phyloP scores from a whole-genome alignment of 37 sponge, comb jelly and placozoan genomes.

The Tethya wilhelma region DNA sequence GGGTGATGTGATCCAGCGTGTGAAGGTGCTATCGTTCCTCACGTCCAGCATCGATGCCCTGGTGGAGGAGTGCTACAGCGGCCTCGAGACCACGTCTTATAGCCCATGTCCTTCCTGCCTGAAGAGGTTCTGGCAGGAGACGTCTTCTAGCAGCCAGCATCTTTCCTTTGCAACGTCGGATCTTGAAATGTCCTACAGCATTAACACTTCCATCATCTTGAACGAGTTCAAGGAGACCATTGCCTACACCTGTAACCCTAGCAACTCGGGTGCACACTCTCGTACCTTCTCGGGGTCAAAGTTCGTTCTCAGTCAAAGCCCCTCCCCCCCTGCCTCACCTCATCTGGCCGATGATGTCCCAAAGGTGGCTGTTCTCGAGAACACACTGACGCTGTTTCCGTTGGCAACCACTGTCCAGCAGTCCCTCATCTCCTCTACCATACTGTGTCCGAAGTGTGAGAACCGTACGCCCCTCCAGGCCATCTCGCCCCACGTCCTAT shows the following conservation, averaged over 20 bases:
- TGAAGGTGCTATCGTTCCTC: slow-evolving; percentile 63
- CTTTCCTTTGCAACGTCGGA: background rate
- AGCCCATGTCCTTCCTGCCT: slow-evolving; percentile 66
- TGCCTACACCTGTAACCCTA: background rate
- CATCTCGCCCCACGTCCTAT: slow-evolving; percentile 52
- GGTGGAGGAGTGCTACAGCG: slow-evolving; percentile 44
- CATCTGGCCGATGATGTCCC: background rate
- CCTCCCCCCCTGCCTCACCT: background rate
- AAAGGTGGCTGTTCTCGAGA: slow-evolving; percentile 21
- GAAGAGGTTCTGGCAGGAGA: slow-evolving; percentile 27
- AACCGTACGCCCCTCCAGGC: background rate
- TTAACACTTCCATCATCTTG: slow-evolving; percentile 5
- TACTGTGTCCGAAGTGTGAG: slow-evolving; percentile 41
- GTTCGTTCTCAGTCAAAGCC: slow-evolving; percentile 6
- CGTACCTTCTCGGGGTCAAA: slow-evolving; percentile 17
- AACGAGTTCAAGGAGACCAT: slow-evolving; percentile 35
- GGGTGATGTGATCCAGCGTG: slow-evolving; percentile 37
- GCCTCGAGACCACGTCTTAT: slow-evolving; percentile 11
- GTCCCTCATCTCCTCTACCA: slow-evolving; percentile 1
- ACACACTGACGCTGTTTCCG: slow-evolving; percentile 30
- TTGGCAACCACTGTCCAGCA: slow-evolving; percentile 15
- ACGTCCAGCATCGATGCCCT: slow-evolving; percentile 34
- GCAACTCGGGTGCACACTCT: background rate
- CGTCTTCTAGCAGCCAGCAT: background rate
- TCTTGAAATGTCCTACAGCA: slow-evolving; percentile 19